Evolutionary conservation across 1,140 invertebrate species (phyloP), one percentile per base, ranked within the genome.

Genomic region (Melipona quadrifasciata): DNA sequence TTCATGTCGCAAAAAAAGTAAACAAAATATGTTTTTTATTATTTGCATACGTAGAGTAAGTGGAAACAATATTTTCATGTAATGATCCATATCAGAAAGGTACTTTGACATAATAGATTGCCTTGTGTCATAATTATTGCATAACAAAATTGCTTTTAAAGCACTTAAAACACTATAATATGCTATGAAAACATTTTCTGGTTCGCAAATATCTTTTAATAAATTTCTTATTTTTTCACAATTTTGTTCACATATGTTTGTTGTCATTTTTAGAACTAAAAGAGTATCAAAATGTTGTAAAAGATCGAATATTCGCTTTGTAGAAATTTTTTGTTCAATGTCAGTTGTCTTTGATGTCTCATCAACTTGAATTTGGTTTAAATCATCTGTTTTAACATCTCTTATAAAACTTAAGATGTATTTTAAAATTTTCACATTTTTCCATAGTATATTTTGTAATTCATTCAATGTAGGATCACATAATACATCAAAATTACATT

Each of bases 1-100:
- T 34, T 93, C 92, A 21, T 92, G 70, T 31, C 90, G 86, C 14
- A 94, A 76, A 57, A 94, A 94, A n/a, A 94, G 73, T 73, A 94
- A 91, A 6, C 91, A 91, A 74, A 94, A 94, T 81, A 94, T 90
- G 86, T 93, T 92, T 70, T 93, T 89, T 21, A 94, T 91, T 1
- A 90, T 88, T 64, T 94, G 91, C 5, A 94, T 55, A 73, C 92
- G 89, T 21, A 91, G 73, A 34, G 75, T 65, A 1, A 93, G 51
- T 2, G 93, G 90, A 58, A 83, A 84, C 51, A 94, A 82, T 5
- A 61, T 72, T 65, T 90, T 86, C 31, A 94, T 53, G 12, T 90
- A 61, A 58, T 71, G 81, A 74, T 86, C 78, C 88, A 93, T 91
- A 19, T 92, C 86, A 2, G 51, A 34, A 19, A 89, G 91, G 51